Conservation (phyloP, 1,140 invertebrate genomes). For the Mylabris phalerata region DNA sequence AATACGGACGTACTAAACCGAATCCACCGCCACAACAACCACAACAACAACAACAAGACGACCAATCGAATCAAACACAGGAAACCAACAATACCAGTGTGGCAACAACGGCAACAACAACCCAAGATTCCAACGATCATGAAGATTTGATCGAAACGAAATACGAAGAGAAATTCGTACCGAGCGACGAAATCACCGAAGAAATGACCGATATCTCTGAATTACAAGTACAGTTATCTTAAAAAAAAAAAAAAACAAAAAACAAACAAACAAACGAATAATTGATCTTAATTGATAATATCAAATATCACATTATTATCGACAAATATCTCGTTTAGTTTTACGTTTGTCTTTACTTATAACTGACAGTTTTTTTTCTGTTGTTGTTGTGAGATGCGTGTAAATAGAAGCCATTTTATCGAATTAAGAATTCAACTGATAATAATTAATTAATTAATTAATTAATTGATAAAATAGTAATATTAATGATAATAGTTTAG, state of each 20-base stretch:
- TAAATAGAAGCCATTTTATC: too few relatives aligned
- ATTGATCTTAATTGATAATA: too few relatives aligned
- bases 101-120: conserved; percentile 13
- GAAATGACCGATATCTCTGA: conserved; percentile 38
- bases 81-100: conserved; percentile 14
- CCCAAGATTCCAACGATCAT: conserved; percentile 23
- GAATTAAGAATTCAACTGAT: too few relatives aligned
- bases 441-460: too few relatives aligned
- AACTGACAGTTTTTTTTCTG: too few relatives aligned
- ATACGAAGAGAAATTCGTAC: conserved; percentile 32
- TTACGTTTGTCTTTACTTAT: too few relatives aligned
- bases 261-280: too few relatives aligned
- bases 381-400: too few relatives aligned
- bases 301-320: too few relatives aligned
- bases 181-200: conserved; percentile 32
- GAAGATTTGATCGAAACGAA: conserved; percentile 36
- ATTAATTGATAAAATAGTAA: too few relatives aligned
- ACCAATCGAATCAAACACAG: not conserved
- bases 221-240: conserved; percentile 38
- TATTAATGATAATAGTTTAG: too few relatives aligned
- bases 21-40: conserved; percentile 25
- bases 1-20: conserved; percentile 45
- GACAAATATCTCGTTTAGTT: too few relatives aligned
- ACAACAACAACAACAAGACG: conserved; percentile 14
- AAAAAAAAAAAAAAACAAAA: conserved; percentile 8